These are phyloP conservation scores for Trachelus stipa DNA, from an alignment of 2,888 invertebrate genomes.

Conservation along the genomic window DNA sequence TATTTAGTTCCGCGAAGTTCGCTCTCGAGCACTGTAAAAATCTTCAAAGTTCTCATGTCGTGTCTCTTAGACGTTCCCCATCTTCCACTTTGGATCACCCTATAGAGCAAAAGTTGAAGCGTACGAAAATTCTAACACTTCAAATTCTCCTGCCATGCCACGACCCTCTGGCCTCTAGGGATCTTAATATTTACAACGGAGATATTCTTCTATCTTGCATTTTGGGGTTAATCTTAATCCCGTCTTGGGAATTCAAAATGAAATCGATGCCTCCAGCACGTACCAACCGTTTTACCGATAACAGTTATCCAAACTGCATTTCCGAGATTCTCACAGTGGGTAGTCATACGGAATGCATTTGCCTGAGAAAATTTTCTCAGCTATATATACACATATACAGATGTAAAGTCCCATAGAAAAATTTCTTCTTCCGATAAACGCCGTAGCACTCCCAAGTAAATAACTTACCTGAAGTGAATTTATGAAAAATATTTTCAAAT, in stretches of 20 bases:
- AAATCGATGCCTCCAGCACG: conserved; percentile 22
- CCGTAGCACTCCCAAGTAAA: not conserved
- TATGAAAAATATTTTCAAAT: not conserved
- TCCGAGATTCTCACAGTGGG: conserved; percentile 16
- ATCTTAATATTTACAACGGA: not conserved
- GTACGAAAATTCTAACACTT: not conserved
- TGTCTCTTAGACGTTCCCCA: not conserved
- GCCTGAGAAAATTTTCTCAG: not conserved
- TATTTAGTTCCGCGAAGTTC: not conserved
- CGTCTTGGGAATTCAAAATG: conserved; percentile 23
- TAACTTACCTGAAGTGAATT: not conserved
- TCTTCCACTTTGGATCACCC: not conserved
- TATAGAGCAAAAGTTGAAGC: not conserved
- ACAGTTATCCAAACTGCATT: conserved; percentile 30
- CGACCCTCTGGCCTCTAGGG: not conserved
- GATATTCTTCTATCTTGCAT: not conserved
- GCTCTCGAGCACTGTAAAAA: not conserved
- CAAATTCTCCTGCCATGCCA: not conserved
- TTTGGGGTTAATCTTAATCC: conserved; percentile 2
- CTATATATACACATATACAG: no score
- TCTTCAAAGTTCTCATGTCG: not conserved
- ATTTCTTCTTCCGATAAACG: not conserved
- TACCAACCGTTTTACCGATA: conserved; percentile 24
- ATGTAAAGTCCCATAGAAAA: no score
- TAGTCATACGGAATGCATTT: conserved; percentile 2